Conservation (phyloP, 2,797 vertebrate genomes). For the Momotus momota region DNA sequence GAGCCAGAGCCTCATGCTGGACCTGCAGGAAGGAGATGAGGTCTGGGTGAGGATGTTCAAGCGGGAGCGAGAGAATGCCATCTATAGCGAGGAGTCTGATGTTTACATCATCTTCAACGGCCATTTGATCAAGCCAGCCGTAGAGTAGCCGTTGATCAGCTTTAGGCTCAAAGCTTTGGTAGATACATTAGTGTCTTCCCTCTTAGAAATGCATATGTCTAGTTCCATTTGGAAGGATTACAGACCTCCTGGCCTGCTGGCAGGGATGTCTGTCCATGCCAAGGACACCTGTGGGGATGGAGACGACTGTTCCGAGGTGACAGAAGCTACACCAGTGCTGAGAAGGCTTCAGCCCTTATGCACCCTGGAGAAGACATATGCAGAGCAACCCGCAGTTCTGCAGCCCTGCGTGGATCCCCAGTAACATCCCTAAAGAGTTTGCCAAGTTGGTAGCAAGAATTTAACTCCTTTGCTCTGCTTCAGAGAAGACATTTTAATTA, state of each 20-base stretch:
- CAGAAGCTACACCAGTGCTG: not conserved
- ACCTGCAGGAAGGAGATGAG: conserved; percentile 79
- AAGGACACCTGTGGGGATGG: not conserved
- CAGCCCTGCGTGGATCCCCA: not conserved
- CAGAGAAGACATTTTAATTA: not conserved
- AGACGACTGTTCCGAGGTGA: not conserved
- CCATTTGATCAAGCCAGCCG: conserved; percentile 80
- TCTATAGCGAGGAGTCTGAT: conserved; percentile 87
- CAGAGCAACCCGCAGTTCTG: not conserved
- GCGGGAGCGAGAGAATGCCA: conserved; percentile 84
- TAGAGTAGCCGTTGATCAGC: conserved; percentile 23
- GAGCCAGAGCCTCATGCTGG: conserved; percentile 90
- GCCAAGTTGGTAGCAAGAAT: not conserved
- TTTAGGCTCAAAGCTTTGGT: not conserved
- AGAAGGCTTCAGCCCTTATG: not conserved
- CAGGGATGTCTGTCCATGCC: not conserved
- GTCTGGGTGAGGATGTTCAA: conserved; percentile 90
- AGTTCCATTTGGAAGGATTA: not conserved
- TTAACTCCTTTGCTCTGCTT: not conserved
- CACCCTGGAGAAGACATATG: not conserved
- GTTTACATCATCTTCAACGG: conserved; percentile 89
- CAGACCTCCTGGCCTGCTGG: not conserved
- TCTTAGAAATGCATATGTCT: not conserved
- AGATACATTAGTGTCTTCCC: not conserved
- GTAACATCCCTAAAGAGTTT: not conserved